Percentiles rank a stretch among this genome's conserved stretches.
Conservation (phyloP, 1,140 invertebrate genomes). For the Caerostris darwini region DNA sequence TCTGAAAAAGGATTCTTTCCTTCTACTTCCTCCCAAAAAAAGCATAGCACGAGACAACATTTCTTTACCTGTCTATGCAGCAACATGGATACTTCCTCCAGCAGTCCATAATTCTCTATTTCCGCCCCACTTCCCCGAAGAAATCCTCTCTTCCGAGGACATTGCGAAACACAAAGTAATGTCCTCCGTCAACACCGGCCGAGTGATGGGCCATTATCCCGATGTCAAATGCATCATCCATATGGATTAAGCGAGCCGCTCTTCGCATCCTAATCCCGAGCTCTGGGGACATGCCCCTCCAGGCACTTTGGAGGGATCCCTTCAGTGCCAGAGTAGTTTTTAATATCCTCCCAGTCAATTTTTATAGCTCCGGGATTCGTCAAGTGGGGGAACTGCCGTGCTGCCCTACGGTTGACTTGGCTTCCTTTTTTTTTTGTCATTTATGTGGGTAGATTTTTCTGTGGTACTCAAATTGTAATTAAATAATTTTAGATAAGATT, state of each 20-base stretch:
- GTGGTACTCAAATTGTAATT: no score
- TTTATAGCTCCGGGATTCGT: not conserved
- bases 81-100: not conserved
- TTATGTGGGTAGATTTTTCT: not conserved
- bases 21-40: no score
- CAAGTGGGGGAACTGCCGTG: not conserved
- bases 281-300: slow-evolving; percentile 11
- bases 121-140: not conserved
- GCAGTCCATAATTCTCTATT: not conserved
- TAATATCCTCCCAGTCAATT: no score
- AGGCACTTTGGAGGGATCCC: not conserved
- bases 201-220: slow-evolving; percentile 62
- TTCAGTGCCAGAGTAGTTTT: no score
- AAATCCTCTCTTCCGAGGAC: not conserved
- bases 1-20: no score
- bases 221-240: slow-evolving; percentile 64
- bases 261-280: not conserved
- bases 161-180: not conserved
- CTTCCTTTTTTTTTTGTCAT: not conserved
- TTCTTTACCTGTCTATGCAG: no score
- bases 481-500: no score
- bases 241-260: slow-evolving; percentile 42
- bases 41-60: no score
- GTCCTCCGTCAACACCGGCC: not conserved
- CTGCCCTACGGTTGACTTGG: not conserved